Evolutionary conservation across 2,113 vertebrate species (phyloP).

Genomic region (Cervus canadensis): DNA sequence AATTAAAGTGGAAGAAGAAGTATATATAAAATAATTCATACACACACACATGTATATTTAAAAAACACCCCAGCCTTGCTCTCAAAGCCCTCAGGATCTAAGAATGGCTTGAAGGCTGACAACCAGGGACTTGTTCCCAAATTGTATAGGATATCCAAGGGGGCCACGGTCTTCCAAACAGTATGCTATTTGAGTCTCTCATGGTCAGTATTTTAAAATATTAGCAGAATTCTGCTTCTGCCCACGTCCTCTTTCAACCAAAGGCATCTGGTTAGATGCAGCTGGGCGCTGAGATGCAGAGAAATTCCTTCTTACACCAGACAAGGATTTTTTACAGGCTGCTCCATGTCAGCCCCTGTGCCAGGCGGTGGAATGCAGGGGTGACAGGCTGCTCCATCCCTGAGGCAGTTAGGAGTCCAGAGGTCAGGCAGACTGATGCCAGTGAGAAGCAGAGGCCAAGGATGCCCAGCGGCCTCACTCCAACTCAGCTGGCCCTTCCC

Average conservation of each 20-base stretch:
- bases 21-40: not conserved
- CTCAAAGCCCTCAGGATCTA: not conserved
- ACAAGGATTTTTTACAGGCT: not conserved
- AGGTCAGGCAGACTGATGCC: not conserved
- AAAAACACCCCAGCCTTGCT: not conserved
- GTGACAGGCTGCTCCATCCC: too few relatives aligned
- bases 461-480: accelerated
- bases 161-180: not conserved
- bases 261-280: not conserved
- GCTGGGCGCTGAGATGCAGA: not conserved
- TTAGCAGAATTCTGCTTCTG: not conserved
- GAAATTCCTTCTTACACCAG: not conserved
- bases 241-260: not conserved
- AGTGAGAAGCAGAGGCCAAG: not conserved
- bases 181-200: not conserved
- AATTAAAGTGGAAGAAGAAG: slow-evolving; percentile 45
- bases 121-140: not conserved
- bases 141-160: too few relatives aligned
- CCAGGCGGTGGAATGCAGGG: not conserved
- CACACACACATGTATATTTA: not conserved
- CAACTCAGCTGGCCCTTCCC: not conserved
- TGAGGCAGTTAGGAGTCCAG: not conserved
- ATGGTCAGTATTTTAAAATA: not conserved
- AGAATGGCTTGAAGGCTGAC: not conserved
- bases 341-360: not conserved